phyloP scores from a whole-genome alignment of 2,797 vertebrate species.

The Pelodytes ibericus region DNA sequence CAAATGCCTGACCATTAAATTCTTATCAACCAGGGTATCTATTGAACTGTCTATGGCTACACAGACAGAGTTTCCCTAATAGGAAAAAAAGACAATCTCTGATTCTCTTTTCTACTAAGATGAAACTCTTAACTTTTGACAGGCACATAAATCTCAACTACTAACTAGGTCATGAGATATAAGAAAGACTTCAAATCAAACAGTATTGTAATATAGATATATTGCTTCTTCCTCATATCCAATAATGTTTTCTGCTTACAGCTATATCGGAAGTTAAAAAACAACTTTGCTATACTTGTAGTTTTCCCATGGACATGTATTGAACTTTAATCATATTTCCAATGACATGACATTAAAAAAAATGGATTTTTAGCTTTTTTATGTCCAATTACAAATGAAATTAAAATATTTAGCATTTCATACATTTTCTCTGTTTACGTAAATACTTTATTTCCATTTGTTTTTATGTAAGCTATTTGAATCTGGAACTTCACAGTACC shows the following conservation, averaged over 20 bases:
- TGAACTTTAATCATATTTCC: not conserved
- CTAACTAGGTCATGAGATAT: slow-evolving; percentile 61
- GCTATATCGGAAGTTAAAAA: slow-evolving; percentile 46
- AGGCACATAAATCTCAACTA: slow-evolving; percentile 61
- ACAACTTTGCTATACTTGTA: not conserved
- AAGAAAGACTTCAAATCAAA: slow-evolving; percentile 60
- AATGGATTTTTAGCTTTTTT: no score
- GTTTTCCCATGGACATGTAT: not conserved
- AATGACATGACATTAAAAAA: no score
- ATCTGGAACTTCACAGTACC: no score
- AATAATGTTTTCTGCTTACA: slow-evolving; percentile 60
- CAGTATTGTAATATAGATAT: slow-evolving; percentile 47
- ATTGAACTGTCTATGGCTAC: slow-evolving; percentile 24
- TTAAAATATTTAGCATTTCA: no score
- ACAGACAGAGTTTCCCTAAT: slow-evolving; percentile 53
- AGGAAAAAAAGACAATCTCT: slow-evolving; percentile 40
- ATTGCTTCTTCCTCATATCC: slow-evolving; percentile 46
- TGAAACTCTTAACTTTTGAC: slow-evolving; percentile 58
- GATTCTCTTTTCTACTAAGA: slow-evolving; percentile 53
- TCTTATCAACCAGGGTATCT: slow-evolving; percentile 23
- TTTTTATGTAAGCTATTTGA: no score
- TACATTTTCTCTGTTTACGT: no score
- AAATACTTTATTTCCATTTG: no score
- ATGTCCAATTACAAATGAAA: no score
- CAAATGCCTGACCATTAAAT: not conserved